These are phyloP conservation scores for Xylota sylvarum DNA, from an alignment of 2,888 invertebrate species.

Conservation along the genomic window DNA sequence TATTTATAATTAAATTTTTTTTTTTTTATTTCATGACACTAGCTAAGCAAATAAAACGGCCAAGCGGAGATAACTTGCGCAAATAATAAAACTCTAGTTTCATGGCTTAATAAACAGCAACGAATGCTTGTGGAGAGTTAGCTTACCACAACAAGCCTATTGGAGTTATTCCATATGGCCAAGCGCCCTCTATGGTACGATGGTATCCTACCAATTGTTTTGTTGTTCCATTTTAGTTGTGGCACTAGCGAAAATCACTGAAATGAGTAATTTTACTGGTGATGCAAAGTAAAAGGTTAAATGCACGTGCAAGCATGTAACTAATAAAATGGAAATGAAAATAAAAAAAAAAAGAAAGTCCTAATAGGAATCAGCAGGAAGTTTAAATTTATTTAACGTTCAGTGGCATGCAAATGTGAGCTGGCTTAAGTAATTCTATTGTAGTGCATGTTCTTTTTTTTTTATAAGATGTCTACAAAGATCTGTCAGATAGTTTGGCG, in stretches of 20 bases:
- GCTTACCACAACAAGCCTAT: neutral
- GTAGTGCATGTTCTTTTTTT: neutral
- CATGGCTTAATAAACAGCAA: conserved; percentile 47
- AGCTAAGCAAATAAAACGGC: conserved; percentile 22
- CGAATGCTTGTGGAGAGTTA: conserved; percentile 1
- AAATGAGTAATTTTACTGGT: neutral
- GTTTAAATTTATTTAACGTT: conserved; percentile 29
- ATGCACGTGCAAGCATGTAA: conserved; percentile 27
- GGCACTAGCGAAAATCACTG: neutral
- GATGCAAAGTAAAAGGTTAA: neutral
- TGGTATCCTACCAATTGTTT: neutral
- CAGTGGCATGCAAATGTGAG: neutral
- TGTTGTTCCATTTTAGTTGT: conserved; percentile 5
- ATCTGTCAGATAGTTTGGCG: neutral
- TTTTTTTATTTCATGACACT: conserved; percentile 32
- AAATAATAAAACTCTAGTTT: conserved; percentile 53
- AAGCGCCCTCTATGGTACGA: conserved; percentile 22
- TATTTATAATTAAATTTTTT: conserved; percentile 37
- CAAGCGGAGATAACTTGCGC: conserved; percentile 26
- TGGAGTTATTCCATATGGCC: conserved; percentile 26
- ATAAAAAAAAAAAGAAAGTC: neutral
- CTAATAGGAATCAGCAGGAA: conserved; percentile 10
- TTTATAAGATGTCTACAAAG: neutral
- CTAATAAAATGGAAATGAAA: neutral
- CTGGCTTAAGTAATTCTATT: conserved; percentile 8